These are phyloP conservation scores for Rallus crepitans DNA, from an alignment of 2,797 vertebrate species.

Conservation along the genomic window DNA sequence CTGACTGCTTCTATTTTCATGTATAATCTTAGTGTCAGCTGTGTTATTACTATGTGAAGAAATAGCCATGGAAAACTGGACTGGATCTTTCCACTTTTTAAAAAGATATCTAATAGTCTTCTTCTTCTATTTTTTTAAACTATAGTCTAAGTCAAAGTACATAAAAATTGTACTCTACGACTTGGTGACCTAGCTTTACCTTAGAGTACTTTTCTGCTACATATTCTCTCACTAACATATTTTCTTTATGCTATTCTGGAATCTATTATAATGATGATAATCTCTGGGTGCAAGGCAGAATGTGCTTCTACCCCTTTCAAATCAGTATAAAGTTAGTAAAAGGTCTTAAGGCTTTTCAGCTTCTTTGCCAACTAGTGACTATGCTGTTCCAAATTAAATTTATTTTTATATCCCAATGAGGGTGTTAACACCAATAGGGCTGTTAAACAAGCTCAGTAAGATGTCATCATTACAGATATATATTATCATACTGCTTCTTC, in stretches of 20 bases:
- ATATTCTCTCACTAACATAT: not conserved
- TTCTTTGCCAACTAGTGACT: not conserved
- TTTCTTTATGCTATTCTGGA: not conserved
- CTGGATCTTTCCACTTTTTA: not conserved
- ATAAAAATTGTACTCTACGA: not conserved
- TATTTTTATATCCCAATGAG: not conserved
- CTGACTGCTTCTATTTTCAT: conserved; percentile 5
- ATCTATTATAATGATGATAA: not conserved
- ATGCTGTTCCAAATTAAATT: not conserved
- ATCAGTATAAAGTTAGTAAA: not conserved
- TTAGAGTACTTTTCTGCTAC: not conserved
- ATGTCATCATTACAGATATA: not conserved
- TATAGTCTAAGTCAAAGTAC: not conserved
- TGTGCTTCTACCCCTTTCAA: not conserved
- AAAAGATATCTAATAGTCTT: not conserved
- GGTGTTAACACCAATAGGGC: not conserved
- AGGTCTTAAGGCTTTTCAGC: not conserved
- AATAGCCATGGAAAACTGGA: not conserved
- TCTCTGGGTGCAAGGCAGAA: not conserved
- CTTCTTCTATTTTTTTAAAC: not conserved
- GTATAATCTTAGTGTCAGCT: not conserved
- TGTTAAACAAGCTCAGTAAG: not conserved
- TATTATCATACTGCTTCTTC: not conserved
- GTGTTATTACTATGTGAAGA: not conserved
- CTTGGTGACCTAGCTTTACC: not conserved